Base-by-base conservation (phyloP, 2,113 vertebrate genomes). In the Psilopsiagon aymara region DNA sequence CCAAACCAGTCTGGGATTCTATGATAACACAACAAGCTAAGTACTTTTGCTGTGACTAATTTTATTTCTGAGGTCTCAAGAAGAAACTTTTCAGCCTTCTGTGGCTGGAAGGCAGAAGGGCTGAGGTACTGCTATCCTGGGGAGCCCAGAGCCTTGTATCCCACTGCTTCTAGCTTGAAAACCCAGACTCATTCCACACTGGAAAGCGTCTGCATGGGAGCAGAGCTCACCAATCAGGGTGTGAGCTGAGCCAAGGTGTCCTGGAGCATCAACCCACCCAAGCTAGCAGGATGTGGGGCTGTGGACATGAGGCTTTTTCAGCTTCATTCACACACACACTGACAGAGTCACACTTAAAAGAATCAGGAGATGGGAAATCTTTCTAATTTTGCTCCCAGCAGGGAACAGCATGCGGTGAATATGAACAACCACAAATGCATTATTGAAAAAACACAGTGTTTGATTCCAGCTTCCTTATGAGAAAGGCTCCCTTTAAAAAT, bases 321-420 rank as follows among this genome's bases (percentile, higher is more conserved):
- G 73, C 3, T 77, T 21, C 31, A 25, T 2, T 43, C 27, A 90
- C 85, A 82, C 60, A 90, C 60, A 51, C 28, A 76, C 21, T 59
- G 57, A 59, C 67, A 13, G 7, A 87, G 83, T 53, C 92, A 83
- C 80, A 77, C 90, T 90, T 89, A 9, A 91, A 84, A 78, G 88
- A 96, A 77, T 75, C n/a, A 17, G 90, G 47, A 88, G 39, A 96
- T 46, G 57, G 73, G 60, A 90, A 94, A 69, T 51, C 80, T 95
- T 96, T 89, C 93, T 96, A 66, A 73, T 94, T 90, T 59, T 67
- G 82, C 74, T 93, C 43, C 83, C 85, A 95, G 53, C 52, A 82
- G 57, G 66, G n/a, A 87, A 64, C 66, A 67, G 31, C 4, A 1
- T 71, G 57, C 67, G 82, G 77, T 51, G 77, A 90, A 91, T 69